A percentile compares a stretch with the other conserved stretches of the same genome.
Evolutionary conservation across 2,113 vertebrate genomes (phyloP).

Genomic region (Talpa occidentalis): DNA sequence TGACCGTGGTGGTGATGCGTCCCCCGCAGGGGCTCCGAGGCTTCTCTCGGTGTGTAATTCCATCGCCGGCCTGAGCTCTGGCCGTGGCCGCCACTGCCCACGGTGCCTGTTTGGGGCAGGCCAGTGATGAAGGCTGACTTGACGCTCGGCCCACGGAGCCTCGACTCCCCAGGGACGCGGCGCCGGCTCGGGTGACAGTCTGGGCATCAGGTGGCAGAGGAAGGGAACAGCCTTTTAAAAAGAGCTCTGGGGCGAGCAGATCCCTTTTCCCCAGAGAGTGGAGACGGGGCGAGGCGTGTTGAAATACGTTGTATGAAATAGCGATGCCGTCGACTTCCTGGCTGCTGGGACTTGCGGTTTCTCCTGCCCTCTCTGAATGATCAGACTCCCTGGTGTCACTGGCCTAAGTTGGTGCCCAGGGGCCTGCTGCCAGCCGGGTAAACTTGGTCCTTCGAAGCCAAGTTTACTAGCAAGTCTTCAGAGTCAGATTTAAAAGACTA

Average conservation of each 20-base stretch:
- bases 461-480: neutral
- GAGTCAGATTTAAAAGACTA: neutral
- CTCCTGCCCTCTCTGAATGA: neutral
- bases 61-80: constrained; percentile 18
- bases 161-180: neutral
- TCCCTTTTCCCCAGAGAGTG: too few relatives aligned
- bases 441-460: neutral
- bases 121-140: neutral
- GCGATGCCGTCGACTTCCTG: neutral
- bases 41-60: constrained; percentile 28
- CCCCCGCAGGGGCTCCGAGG: neutral
- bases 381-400: neutral
- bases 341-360: neutral
- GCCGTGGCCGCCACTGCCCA: neutral
- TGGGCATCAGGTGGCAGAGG: neutral
- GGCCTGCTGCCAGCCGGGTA: neutral
- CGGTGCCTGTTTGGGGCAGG: neutral
- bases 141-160: neutral
- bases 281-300: neutral
- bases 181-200: neutral
- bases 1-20: neutral
- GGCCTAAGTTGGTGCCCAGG: fast-evolving
- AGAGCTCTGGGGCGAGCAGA: neutral
- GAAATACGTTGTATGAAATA: neutral
- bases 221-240: constrained; percentile 39